Evolutionary conservation across 37 sponge, comb jelly and placozoan genomes (phyloP).

Genomic region (Oopsacas minuta): DNA sequence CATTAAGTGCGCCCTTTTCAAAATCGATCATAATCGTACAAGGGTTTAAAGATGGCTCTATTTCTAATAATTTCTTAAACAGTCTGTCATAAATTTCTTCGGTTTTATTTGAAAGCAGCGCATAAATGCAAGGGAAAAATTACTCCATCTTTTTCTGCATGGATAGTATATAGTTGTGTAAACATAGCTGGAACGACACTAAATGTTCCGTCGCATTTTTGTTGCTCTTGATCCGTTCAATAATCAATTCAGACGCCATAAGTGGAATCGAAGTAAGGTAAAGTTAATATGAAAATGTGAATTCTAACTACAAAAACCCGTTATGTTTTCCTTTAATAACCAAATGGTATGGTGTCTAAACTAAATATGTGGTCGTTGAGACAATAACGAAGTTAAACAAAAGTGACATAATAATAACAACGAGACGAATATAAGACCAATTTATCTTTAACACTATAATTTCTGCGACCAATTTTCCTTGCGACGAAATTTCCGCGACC

Average conservation of each 20-base stretch:
- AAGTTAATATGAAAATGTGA: background rate
- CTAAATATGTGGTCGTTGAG: background rate
- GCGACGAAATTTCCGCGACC: background rate
- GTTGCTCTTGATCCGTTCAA: background rate
- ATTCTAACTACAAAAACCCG: background rate
- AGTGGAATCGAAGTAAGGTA: too few species aligned
- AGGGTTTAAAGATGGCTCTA: background rate
- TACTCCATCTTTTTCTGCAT: background rate
- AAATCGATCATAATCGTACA: background rate
- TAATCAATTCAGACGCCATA: background rate
- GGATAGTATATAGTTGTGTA: background rate
- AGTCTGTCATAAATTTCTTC: background rate
- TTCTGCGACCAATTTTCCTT: background rate
- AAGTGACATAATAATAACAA: background rate
- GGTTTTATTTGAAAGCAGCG: background rate
- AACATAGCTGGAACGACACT: background rate
- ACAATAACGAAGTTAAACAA: background rate
- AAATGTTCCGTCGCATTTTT: conserved; percentile 3
- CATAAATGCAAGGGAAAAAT: background rate
- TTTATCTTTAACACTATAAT: background rate
- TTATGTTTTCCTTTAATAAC: background rate
- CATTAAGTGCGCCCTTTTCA: background rate
- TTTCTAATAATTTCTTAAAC: background rate
- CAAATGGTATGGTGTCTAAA: background rate
- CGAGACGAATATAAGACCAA: background rate